Evolutionary conservation across 1,140 invertebrate species (phyloP).

Genomic region (Myzus persicae): DNA sequence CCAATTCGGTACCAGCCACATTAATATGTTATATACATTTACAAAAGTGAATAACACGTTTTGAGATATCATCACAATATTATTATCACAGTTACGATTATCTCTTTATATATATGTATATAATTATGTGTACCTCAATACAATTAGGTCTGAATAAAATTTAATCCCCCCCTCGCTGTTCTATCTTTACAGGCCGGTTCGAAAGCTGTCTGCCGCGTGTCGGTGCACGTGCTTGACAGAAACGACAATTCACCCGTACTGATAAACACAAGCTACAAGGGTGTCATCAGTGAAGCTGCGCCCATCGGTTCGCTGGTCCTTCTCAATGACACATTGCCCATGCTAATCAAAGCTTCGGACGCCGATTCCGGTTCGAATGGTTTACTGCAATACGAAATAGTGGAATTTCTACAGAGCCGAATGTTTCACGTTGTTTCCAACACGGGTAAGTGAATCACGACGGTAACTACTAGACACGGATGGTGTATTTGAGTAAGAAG

Average conservation of each 20-base stretch:
- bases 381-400: constrained; percentile 83
- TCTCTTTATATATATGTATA: not conserved
- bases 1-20: too few relatives aligned
- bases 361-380: constrained; percentile 83
- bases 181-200: constrained; percentile 70
- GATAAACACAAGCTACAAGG: constrained; percentile 72
- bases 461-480: not conserved
- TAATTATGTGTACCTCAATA: not conserved
- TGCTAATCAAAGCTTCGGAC: constrained; percentile 82
- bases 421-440: constrained; percentile 88
- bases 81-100: not conserved
- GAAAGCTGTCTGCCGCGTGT: constrained; percentile 72
- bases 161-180: not conserved
- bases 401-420: constrained; percentile 75
- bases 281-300: constrained; percentile 77
- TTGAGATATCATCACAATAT: not conserved
- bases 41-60: not conserved
- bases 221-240: constrained; percentile 79
- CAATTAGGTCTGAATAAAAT: not conserved
- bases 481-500: not conserved
- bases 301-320: constrained; percentile 77
- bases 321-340: constrained; percentile 72
- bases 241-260: constrained; percentile 90
- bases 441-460: constrained; percentile 68
- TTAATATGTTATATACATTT: not conserved